A percentile compares a stretch with the other conserved stretches of the same genome.
Conservation (phyloP, 2,888 invertebrate species). For the Hedychridium roseum region DNA sequence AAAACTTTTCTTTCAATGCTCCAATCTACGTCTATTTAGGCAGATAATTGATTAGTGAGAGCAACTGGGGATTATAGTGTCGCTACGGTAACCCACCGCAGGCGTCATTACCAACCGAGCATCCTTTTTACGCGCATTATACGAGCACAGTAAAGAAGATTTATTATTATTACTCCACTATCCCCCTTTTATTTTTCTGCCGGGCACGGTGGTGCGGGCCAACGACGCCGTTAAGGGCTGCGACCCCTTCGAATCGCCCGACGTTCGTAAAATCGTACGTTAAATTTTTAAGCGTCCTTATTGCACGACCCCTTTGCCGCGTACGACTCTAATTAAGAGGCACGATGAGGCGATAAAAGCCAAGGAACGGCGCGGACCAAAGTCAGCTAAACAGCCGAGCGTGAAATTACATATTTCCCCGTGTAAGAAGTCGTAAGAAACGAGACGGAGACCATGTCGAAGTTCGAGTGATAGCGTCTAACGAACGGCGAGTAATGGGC, state of each 20-base stretch:
- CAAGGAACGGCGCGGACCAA: too few species aligned
- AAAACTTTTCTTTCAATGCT: too few species aligned
- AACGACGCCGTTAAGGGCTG: constrained; percentile 7
- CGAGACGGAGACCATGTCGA: too few species aligned
- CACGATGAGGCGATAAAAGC: too few species aligned
- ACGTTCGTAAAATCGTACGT: constrained; percentile 19
- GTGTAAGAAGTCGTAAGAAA: too few species aligned
- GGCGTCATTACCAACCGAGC: constrained; percentile 23
- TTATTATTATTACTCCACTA: constrained; percentile 31
- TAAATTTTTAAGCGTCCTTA: too few species aligned
- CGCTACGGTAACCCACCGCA: not conserved
- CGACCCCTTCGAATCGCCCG: not conserved
- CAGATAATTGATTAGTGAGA: constrained; percentile 26
- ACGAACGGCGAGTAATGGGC: too few species aligned
- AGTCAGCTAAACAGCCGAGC: too few species aligned
- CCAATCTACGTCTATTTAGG: constrained; percentile 22
- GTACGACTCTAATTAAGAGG: too few species aligned
- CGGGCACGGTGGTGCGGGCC: constrained; percentile 16
- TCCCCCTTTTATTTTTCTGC: constrained; percentile 25
- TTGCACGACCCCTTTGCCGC: too few species aligned
- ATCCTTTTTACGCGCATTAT: constrained; percentile 30
- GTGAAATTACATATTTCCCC: too few species aligned
- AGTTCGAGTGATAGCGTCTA: too few species aligned
- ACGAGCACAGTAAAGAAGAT: constrained; percentile 28
- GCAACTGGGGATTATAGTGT: constrained; percentile 12